A percentile compares a stretch with the other conserved stretches of the same genome.
These are phyloP conservation scores for Indicator indicator DNA, from an alignment of 2,113 vertebrate species.

Conservation along the genomic window DNA sequence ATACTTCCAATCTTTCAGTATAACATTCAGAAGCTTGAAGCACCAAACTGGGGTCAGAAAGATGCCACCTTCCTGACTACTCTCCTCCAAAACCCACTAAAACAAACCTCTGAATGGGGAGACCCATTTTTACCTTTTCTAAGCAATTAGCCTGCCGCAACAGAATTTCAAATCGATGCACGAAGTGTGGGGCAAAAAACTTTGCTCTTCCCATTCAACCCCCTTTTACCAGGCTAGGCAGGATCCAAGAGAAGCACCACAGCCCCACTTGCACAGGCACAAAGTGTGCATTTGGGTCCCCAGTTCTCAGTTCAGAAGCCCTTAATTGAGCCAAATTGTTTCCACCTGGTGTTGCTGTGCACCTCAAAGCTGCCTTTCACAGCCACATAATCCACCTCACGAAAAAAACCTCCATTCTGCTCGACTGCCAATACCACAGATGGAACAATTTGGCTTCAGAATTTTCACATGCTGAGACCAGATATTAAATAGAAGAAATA, in stretches of 20 bases:
- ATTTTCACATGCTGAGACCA: constrained; percentile 69
- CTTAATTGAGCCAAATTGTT: constrained; percentile 45
- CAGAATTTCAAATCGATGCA: not conserved
- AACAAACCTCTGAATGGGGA: not conserved
- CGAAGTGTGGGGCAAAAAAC: not conserved
- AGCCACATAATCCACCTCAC: constrained; percentile 14
- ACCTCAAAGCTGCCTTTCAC: constrained; percentile 64
- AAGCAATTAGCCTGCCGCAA: not conserved
- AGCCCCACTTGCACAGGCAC: not conserved
- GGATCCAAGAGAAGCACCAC: rapidly evolving
- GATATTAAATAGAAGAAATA: constrained; percentile 68
- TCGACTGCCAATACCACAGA: constrained; percentile 41
- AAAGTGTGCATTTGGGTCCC: not conserved
- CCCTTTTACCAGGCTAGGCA: rapidly evolving
- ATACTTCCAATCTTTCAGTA: not conserved
- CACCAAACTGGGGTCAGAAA: not conserved
- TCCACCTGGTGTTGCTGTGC: not conserved
- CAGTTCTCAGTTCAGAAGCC: constrained; percentile 20
- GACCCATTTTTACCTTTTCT: not conserved
- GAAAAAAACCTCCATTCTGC: constrained; percentile 13
- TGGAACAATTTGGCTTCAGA: constrained; percentile 56
- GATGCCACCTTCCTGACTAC: not conserved
- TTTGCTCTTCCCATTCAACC: not conserved
- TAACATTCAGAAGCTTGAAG: not conserved
- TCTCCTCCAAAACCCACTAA: not conserved